Percentiles rank a stretch among this genome's conserved stretches.
phyloP scores from a whole-genome alignment of 1,140 invertebrate species.

The Leptonema lineaticorne region DNA sequence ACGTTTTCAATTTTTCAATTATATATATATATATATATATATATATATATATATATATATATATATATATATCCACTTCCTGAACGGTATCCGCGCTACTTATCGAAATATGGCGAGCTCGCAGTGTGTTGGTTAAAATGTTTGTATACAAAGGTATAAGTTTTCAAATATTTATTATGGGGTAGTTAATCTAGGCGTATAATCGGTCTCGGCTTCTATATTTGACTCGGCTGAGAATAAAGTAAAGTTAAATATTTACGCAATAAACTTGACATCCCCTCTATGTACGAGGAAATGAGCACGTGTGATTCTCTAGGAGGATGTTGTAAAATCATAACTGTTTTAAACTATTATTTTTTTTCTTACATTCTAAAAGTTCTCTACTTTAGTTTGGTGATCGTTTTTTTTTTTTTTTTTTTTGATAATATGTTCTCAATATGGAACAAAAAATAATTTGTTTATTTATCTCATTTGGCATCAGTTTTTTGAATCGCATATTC shows the following conservation, averaged over 20 bases:
- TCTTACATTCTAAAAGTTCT: no score
- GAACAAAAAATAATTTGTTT: neutral
- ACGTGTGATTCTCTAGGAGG: slow-evolving; percentile 24
- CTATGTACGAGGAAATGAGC: slow-evolving; percentile 20
- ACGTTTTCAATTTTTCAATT: no score
- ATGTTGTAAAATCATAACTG: slow-evolving; percentile 19
- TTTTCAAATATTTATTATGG: slow-evolving; percentile 31
- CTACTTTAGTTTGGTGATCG: no score
- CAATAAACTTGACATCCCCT: slow-evolving; percentile 34
- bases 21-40: no score
- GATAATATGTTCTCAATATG: no score
- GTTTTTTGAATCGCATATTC: neutral
- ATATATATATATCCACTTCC: neutral
- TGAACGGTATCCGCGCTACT: slow-evolving; percentile 7
- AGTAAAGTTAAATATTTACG: slow-evolving; percentile 36
- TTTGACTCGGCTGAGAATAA: slow-evolving; percentile 29
- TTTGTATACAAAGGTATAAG: slow-evolving; percentile 31
- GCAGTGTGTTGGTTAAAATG: slow-evolving; percentile 30
- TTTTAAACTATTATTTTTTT: slow-evolving; percentile 11
- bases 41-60: no score
- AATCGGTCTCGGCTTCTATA: slow-evolving; percentile 24
- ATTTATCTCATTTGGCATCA: neutral
- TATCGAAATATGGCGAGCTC: slow-evolving; percentile 4
- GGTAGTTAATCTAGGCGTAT: slow-evolving; percentile 23
- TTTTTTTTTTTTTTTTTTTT: no score